Conservation (phyloP, 2,113 vertebrate genomes). For the Rattus rattus region DNA sequence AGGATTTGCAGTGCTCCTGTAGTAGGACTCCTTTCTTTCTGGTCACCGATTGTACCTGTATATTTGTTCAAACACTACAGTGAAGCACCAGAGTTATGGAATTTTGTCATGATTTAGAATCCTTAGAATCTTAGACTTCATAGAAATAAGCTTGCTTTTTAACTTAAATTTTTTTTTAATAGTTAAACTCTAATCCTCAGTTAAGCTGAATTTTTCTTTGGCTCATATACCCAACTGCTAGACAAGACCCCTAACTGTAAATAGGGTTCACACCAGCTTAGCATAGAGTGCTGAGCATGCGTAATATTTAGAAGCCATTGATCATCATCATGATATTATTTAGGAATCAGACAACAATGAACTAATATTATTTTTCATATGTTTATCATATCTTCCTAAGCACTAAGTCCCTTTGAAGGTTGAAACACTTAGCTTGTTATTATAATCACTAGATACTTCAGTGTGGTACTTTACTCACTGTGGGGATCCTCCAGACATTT, state of each 20-base stretch:
- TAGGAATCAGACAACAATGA: not conserved
- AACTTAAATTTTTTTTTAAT: not conserved
- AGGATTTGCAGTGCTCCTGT: not conserved
- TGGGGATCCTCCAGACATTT: not conserved
- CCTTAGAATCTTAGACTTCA: not conserved
- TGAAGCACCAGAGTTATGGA: not conserved
- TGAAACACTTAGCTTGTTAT: not conserved
- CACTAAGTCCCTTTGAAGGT: constrained; percentile 5
- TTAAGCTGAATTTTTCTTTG: not conserved
- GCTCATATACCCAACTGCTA: not conserved
- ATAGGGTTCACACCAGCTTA: not conserved
- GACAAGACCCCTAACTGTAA: not conserved
- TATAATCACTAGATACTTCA: not conserved
- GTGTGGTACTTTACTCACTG: not conserved
- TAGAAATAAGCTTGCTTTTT: not conserved
- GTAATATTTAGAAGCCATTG: constrained; percentile 10
- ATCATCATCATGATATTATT: not conserved
- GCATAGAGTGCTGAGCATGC: not conserved
- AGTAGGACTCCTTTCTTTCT: not conserved
- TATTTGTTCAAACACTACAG: not conserved
- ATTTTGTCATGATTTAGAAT: not conserved
- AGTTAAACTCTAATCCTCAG: not conserved
- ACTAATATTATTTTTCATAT: not conserved
- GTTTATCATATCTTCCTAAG: constrained; percentile 6
- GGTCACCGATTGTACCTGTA: not conserved